These are phyloP conservation scores for Limenitis camilla DNA, from an alignment of 2,888 invertebrate genomes.

Conservation along the genomic window DNA sequence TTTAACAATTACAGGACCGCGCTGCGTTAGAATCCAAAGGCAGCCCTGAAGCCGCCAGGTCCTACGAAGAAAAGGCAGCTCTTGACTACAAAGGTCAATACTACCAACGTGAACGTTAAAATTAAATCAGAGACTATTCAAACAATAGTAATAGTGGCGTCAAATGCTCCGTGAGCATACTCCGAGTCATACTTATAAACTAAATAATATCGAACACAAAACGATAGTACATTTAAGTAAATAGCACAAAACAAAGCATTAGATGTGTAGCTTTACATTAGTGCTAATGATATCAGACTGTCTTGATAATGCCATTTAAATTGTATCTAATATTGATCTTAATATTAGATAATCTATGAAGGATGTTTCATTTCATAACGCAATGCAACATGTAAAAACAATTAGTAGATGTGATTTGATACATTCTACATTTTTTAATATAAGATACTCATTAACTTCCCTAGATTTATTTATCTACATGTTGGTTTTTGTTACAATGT, in stretches of 20 bases:
- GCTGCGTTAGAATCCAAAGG: slow-evolving; percentile 71
- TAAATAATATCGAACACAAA: slow-evolving; percentile 8
- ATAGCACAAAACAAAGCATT: too few species aligned
- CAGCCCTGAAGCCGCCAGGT: slow-evolving; percentile 66
- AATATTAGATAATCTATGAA: too few species aligned
- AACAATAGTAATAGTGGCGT: slow-evolving; percentile 15
- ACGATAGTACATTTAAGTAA: slow-evolving; percentile 4
- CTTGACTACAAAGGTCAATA: slow-evolving; percentile 79
- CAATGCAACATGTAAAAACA: too few species aligned
- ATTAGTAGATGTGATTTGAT: not conserved
- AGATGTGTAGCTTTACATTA: too few species aligned
- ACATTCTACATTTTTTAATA: not conserved
- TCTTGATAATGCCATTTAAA: slow-evolving; percentile 3
- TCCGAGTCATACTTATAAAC: slow-evolving; percentile 20
- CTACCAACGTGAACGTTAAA: slow-evolving; percentile 44
- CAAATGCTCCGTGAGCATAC: slow-evolving; percentile 28
- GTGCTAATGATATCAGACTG: not conserved
- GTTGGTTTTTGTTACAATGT: slow-evolving; percentile 24
- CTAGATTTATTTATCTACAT: not conserved
- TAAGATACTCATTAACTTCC: slow-evolving; percentile 10
- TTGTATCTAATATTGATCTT: not conserved
- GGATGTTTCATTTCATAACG: too few species aligned
- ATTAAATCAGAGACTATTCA: slow-evolving; percentile 25
- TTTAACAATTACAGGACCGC: slow-evolving; percentile 68
- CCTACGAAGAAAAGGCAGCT: slow-evolving; percentile 57